Conservation (phyloP, 2,888 invertebrate genomes). For the Venusia cambrica region DNA sequence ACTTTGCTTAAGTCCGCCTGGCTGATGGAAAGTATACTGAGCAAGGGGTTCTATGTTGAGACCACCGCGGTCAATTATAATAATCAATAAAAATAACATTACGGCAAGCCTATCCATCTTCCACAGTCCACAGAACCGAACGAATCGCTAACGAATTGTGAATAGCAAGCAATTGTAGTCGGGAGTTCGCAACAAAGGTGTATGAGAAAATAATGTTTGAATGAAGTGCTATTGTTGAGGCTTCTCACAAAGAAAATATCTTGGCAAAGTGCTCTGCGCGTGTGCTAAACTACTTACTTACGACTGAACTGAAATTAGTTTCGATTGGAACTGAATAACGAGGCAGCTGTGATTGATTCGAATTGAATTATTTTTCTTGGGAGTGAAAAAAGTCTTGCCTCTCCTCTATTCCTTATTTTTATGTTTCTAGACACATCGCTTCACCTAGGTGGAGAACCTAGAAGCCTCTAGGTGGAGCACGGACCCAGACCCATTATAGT, state of each 20-base stretch:
- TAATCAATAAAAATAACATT: slow-evolving; percentile 8
- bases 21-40: too few relatives aligned
- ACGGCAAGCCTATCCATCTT: slow-evolving; percentile 12
- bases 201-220: slow-evolving; percentile 57
- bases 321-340: slow-evolving; percentile 31
- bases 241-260: slow-evolving; percentile 47
- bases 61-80: too few relatives aligned
- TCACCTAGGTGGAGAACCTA: too few relatives aligned
- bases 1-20: too few relatives aligned
- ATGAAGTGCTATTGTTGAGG: slow-evolving; percentile 56
- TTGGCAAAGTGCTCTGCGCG: slow-evolving; percentile 42
- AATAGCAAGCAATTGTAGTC: slow-evolving; percentile 52
- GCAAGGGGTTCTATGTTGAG: too few relatives aligned
- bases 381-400: too few relatives aligned
- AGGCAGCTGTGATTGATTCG: too few relatives aligned
- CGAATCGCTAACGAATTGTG: slow-evolving; percentile 47
- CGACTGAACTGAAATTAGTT: slow-evolving; percentile 47
- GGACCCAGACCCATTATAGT: too few relatives aligned
- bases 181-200: slow-evolving; percentile 46
- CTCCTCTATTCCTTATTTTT: too few relatives aligned
- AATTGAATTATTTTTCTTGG: too few relatives aligned
- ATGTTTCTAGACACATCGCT: too few relatives aligned
- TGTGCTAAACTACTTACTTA: slow-evolving; percentile 40
- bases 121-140: slow-evolving; percentile 21
- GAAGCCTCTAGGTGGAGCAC: too few relatives aligned